Evolutionary conservation across 2,888 invertebrate species (phyloP), one percentile per base, ranked within the genome.

Genomic region (Hyposoter dolosus): DNA sequence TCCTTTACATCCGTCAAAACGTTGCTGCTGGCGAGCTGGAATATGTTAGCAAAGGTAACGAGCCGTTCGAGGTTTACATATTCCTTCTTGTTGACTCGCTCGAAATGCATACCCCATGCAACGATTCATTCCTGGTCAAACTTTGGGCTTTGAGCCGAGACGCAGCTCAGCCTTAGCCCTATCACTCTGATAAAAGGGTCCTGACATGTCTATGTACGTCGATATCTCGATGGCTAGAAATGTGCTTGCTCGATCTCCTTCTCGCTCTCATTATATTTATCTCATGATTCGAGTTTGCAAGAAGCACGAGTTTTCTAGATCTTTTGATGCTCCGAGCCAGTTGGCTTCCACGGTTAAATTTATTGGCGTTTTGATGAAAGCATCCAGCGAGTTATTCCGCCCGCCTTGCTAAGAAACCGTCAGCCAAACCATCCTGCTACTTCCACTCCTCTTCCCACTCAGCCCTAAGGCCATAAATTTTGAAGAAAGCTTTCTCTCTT

Each of bases 351-450:
- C 78, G 84, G 82, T 81, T 75, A 82, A 88, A 90, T 90, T 89
- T 91, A 91, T 90, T 90, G 88, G 84, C 88, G 79, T 90, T 91
- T 89, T 87, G 89, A 91, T 87, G 88, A 88, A 90, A 91, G 83
- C 87, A 87, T 79, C 82, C 83, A 53, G 60, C 84, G 86, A 88
- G 85, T 87, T 88, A 87, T 87, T 86, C 85, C 79, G 69, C 82
- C 69, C 53, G 74, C 74, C 79, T 84, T 86, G 78, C 78, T 32
- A 63, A 40, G 43, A 76, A 83, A 83, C 76, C 86, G 77, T 47
- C 83, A 68, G 78, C 78, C 86, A 75, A 78, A 78, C 81, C 60
- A 19, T 28, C 75, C 53, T 65, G 65, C 80, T 72, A 40, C 9
- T 60, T 45, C 79, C 76, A 40, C 9, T 60, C 45, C 80, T 69